Evolutionary conservation across 2,888 invertebrate species (phyloP).

Genomic region (Acronicta psi): DNA sequence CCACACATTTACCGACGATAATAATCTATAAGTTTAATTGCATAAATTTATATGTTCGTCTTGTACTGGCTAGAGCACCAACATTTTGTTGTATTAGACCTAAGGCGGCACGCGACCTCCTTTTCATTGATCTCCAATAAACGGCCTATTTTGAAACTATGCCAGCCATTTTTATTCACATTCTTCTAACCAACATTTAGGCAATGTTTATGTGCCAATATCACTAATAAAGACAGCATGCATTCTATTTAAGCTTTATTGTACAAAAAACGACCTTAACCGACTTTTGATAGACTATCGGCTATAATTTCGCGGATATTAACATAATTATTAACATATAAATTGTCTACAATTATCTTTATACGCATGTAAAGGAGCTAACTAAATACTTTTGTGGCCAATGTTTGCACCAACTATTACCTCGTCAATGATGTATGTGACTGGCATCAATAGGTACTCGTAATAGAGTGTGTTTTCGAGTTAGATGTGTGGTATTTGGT

Average conservation of each 20-base stretch:
- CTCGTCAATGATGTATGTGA: constrained; percentile 31
- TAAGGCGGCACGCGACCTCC: constrained; percentile 29
- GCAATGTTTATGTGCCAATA: constrained; percentile 56
- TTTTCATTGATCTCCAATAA: constrained; percentile 17
- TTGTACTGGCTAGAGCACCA: constrained; percentile 8
- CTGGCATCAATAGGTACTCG: constrained; percentile 24
- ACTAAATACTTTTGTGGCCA: constrained; percentile 36
- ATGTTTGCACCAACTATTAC: constrained; percentile 41
- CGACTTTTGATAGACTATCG: constrained; percentile 58
- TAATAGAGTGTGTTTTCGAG: constrained; percentile 41
- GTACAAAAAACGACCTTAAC: constrained; percentile 61
- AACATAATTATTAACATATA: constrained; percentile 64
- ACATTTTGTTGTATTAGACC: constrained; percentile 13
- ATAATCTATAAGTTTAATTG: constrained; percentile 5
- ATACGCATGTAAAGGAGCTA: constrained; percentile 50
- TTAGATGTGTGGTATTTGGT: constrained; percentile 24
- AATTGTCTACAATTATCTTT: constrained; percentile 63
- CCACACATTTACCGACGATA: constrained; percentile 6
- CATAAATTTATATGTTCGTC: too few relatives aligned
- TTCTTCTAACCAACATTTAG: constrained; percentile 45
- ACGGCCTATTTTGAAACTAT: constrained; percentile 50
- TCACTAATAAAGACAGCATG: constrained; percentile 36
- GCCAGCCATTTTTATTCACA: constrained; percentile 49
- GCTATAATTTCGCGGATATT: constrained; percentile 66
- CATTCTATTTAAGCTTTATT: constrained; percentile 37